Evolutionary conservation across 2,113 vertebrate genomes (phyloP).

Genomic region (Eupsittula cactorum): DNA sequence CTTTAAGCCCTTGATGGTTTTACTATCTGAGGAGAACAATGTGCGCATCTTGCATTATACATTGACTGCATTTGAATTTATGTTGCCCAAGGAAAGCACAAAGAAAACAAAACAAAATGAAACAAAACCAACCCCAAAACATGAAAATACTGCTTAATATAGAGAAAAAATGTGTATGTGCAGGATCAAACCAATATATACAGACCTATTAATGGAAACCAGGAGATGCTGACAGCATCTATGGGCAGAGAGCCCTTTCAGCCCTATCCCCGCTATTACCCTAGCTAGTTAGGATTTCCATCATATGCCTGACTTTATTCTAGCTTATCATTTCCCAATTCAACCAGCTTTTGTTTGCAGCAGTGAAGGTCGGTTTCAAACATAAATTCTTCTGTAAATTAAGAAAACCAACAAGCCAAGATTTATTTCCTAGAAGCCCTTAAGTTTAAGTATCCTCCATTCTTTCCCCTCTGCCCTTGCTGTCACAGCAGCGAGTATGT

Average conservation of each 20-base stretch:
- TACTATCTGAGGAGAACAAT: background rate
- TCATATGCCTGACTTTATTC: background rate
- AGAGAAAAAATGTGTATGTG: background rate
- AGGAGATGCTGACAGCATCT: background rate
- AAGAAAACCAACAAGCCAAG: background rate
- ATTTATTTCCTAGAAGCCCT: background rate
- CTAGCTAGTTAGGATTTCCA: background rate
- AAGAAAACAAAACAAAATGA: background rate
- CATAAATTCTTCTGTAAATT: background rate
- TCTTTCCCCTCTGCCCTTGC: background rate
- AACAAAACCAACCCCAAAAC: background rate
- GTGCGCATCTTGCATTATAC: background rate
- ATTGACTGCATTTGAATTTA: background rate
- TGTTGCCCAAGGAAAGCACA: background rate
- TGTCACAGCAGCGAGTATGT: background rate
- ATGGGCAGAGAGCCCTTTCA: background rate
- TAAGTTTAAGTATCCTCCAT: background rate
- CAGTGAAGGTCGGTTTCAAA: background rate
- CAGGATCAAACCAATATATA: background rate
- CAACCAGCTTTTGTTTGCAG: background rate
- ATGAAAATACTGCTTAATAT: background rate
- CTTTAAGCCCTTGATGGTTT: background rate
- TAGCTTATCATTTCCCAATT: background rate
- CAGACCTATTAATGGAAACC: background rate
- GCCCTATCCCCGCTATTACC: background rate